These are phyloP conservation scores for Zaprionus obscuricornis DNA, from an alignment of 2,888 invertebrate species.

Conservation along the genomic window DNA sequence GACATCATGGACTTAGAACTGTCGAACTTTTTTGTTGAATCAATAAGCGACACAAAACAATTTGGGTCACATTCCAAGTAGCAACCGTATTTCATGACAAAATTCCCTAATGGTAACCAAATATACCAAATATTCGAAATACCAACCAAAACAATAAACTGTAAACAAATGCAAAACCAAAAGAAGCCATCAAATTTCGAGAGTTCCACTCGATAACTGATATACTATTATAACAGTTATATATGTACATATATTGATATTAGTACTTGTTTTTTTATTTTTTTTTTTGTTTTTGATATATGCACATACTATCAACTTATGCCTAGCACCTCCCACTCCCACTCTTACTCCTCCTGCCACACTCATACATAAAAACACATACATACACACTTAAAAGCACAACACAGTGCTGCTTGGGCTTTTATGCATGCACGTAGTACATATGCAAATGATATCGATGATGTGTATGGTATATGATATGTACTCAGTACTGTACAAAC, in stretches of 20 bases:
- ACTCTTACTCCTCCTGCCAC: not conserved
- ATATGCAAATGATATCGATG: constrained; percentile 56
- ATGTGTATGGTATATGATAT: too few relatives aligned
- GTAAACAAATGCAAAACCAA: constrained; percentile 71
- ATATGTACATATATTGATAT: constrained; percentile 45
- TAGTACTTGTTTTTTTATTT: constrained; percentile 16
- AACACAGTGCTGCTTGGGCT: too few relatives aligned
- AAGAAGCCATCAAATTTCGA: constrained; percentile 74
- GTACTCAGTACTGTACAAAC: constrained; percentile 1
- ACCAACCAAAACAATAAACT: constrained; percentile 71
- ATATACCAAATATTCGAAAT: constrained; percentile 17
- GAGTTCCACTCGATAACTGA: constrained; percentile 65
- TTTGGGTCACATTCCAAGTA: constrained; percentile 82
- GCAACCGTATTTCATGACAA: constrained; percentile 79
- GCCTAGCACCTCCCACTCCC: constrained; percentile 1
- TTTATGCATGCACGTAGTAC: too few relatives aligned
- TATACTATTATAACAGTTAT: too few relatives aligned
- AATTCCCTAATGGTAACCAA: constrained; percentile 73
- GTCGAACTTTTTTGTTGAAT: constrained; percentile 82
- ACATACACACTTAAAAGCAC: too few relatives aligned
- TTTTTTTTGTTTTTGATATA: constrained; percentile 25
- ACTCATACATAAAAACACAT: constrained; percentile 1
- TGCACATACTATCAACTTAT: constrained; percentile 21
- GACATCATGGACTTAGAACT: constrained; percentile 65
- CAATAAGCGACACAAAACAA: constrained; percentile 81